Base-by-base conservation (phyloP, 2,797 vertebrate species). In the Halcyon leucocephala region DNA sequence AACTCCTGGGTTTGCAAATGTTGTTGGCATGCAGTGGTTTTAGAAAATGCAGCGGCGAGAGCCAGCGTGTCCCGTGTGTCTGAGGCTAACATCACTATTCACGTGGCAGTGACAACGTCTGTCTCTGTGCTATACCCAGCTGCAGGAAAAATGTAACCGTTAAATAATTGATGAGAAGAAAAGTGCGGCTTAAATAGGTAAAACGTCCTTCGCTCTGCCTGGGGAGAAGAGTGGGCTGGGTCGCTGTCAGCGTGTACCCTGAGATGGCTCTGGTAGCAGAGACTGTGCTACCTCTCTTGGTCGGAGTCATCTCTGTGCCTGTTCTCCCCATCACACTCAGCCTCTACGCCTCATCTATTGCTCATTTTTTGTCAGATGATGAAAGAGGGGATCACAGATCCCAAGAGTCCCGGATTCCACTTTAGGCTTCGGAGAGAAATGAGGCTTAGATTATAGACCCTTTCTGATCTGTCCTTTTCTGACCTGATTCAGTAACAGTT, bases 291-390 rank as follows among this genome's bases (percentile, higher is more conserved):
- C 25, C 20, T 48, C 15, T 5, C 0, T 0, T 0, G 20, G 20
- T 42, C 6, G 14, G 25, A 6, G 46, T 6, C 1, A 0, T 6
- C 10, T 21, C 73, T 26, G 37, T 0, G 4, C 39, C 33, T 12
- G 6, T 12, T 11, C 21, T 61, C 26, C 37, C 21, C 46, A 5
- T 2, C 25, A 0, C 1, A 2, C 31, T 39, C 13, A 0, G 6
- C 4, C 41, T 48, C 14, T 0, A 17, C 3, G 0, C 72, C 42
- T 15, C 4, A 55, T 39, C 57, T 17, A 7, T 61, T 13, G 3
- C 66, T 58, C 31, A 39, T 49, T 46, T 57, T 58, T 58, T n/a
- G 28, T 71, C 65, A 4, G 14, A n/a, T 0, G 1, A 2, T 14
- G 39, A 31, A 14, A 41, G 35, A 84, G 33, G 10, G 16, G 21